phyloP scores from a whole-genome alignment of 2,113 vertebrate species.

The Megaceryle torquata region DNA sequence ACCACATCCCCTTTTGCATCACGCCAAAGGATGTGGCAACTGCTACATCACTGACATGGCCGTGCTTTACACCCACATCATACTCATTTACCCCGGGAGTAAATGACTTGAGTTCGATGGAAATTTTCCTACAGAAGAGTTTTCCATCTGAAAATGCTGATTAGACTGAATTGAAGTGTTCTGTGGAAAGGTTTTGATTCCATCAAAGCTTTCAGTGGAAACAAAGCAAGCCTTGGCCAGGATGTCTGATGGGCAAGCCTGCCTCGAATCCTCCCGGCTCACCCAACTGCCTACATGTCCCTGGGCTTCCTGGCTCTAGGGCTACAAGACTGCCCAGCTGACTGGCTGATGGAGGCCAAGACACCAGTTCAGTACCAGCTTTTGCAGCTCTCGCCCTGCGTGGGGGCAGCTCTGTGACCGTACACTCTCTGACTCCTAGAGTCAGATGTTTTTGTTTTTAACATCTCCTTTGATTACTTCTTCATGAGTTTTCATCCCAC shows the following conservation, averaged over 20 bases:
- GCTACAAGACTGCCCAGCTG: not conserved
- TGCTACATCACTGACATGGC: not conserved
- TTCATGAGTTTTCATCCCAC: not conserved
- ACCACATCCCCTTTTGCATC: not conserved
- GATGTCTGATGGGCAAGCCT: not conserved
- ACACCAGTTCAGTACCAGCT: not conserved
- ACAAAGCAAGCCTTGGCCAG: not conserved
- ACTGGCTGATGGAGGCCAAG: not conserved
- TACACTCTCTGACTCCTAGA: not conserved
- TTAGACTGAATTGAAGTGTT: not conserved
- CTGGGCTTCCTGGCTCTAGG: not conserved
- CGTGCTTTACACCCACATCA: not conserved
- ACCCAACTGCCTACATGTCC: not conserved
- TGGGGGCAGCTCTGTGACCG: not conserved
- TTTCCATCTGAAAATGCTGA: constrained; percentile 33
- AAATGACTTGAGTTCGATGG: not conserved
- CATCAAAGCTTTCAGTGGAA: not conserved
- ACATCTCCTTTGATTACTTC: not conserved
- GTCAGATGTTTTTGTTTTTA: not conserved
- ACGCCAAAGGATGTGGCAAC: constrained; percentile 10
- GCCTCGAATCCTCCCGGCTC: not conserved
- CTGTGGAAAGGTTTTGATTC: not conserved
- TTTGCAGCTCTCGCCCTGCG: not conserved
- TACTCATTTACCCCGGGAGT: not conserved
- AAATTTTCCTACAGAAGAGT: constrained; percentile 16